phyloP scores from a whole-genome alignment of 2,113 vertebrate genomes.

The Nycticebus coucang region DNA sequence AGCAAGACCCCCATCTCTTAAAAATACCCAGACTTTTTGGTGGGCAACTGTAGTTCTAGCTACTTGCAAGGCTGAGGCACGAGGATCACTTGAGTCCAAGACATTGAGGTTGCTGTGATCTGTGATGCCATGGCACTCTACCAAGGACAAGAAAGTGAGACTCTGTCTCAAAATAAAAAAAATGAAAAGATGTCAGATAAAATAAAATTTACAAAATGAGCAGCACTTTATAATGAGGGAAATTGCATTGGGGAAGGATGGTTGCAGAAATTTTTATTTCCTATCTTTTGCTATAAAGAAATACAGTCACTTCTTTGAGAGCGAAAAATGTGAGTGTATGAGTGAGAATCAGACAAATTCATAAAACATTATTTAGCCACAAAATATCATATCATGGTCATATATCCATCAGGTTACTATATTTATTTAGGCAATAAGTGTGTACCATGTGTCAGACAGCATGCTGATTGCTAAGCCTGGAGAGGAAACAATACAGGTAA shows the following conservation, averaged over 20 bases:
- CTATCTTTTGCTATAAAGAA: neutral
- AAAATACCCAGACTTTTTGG: too few relatives aligned
- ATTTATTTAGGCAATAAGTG: slow-evolving; percentile 6
- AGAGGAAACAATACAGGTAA: neutral
- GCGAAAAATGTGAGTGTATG: neutral
- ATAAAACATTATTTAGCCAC: neutral
- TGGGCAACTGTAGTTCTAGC: too few relatives aligned
- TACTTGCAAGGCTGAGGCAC: too few relatives aligned
- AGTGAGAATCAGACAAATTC: neutral
- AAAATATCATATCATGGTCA: neutral
- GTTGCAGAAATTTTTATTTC: slow-evolving; percentile 17
- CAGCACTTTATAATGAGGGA: neutral
- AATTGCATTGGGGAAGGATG: neutral
- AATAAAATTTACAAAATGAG: neutral
- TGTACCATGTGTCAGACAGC: neutral
- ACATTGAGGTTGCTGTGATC: too few relatives aligned
- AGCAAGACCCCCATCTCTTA: too few relatives aligned
- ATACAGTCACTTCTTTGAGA: neutral
- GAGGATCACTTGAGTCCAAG: too few relatives aligned
- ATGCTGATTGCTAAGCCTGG: neutral
- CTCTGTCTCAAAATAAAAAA: too few relatives aligned
- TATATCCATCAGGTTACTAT: neutral
- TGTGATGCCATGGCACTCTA: too few relatives aligned
- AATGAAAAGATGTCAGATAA: too few relatives aligned
- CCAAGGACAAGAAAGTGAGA: too few relatives aligned